Base-by-base conservation (phyloP, 2,888 invertebrate genomes). In the Phaedon cochleariae region DNA sequence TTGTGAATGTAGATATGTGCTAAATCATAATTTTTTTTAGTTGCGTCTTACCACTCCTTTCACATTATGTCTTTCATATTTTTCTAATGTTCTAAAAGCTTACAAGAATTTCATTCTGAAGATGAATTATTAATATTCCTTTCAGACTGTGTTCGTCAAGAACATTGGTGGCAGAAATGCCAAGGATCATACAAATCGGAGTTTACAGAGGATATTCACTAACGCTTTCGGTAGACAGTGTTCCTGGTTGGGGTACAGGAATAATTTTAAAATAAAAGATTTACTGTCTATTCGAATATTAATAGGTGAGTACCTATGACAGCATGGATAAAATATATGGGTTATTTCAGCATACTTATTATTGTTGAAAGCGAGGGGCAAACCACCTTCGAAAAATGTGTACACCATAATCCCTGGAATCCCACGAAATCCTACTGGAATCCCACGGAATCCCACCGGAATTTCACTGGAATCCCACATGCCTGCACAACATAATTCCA, bases 101-200 rank as follows among this genome's bases (percentile, higher is more conserved):
- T 51, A 51, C 51, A 2, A 51, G 21, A 26, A 51, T 51, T 51
- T 22, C 20, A 49, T 49, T 49, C 49, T 10, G 21, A 49, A 21
- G 49, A 49, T 49, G 17, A 41, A 41, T 41, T 15, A 41, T 41
- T 41, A 41, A 41, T 41, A 41, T 41, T 41, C 41, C 41, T 41
- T 49, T 51, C 51, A 22, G 21, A 51, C 26, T 51, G 51, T 51
- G 22, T 51, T 51, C 51, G 22, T 51, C 22, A 51, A 26, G 26
- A 26, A 26, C 26, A 26, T 26, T 26, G 26, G 26, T 26, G 26
- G 26, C 26, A 26, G 26, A 26, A 26, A 26, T 26, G 26, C 26
- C 4, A 26, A 26, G 6, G 26, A 26, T 6, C 26, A 26, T 6
- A 41, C 41, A 6, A 41, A 41, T 41, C 41, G 41, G 41, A 6